phyloP scores from a whole-genome alignment of 1,140 invertebrate genomes.

The Pomacea maculata region DNA sequence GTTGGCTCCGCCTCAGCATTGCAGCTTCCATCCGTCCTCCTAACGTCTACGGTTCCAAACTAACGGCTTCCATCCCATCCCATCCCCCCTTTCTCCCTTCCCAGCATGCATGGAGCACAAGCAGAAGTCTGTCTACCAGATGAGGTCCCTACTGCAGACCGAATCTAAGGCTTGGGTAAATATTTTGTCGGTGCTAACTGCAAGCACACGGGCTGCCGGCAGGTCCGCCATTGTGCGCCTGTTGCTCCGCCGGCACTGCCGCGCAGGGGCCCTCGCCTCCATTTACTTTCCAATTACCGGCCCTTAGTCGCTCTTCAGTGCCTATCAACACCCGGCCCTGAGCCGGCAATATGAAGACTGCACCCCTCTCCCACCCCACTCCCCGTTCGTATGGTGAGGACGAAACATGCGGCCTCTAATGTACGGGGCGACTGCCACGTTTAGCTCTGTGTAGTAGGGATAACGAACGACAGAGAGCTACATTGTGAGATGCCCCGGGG shows the following conservation, averaged over 20 bases:
- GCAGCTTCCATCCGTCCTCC: neutral
- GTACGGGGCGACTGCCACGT: no score
- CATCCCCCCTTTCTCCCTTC: neutral
- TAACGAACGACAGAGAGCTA: no score
- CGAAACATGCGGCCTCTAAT: no score
- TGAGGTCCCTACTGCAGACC: neutral
- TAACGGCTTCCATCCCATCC: neutral
- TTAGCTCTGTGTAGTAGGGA: no score
- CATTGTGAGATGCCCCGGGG: no score
- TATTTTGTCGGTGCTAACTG: slow-evolving; percentile 6
- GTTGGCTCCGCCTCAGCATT: neutral
- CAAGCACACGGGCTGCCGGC: neutral
- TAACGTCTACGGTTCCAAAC: neutral
- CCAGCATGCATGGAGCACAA: neutral
- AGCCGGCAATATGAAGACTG: no score
- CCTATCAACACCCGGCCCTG: neutral
- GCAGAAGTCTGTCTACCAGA: neutral
- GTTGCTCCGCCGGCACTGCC: neutral
- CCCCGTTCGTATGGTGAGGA: no score
- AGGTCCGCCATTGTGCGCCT: neutral
- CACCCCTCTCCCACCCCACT: no score
- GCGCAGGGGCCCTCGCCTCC: neutral
- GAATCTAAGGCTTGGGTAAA: slow-evolving; percentile 1
- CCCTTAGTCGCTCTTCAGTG: neutral
- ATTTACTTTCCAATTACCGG: slow-evolving; percentile 10